phyloP scores from a whole-genome alignment of 2,797 vertebrate genomes.

The Clarias laeviceps region DNA sequence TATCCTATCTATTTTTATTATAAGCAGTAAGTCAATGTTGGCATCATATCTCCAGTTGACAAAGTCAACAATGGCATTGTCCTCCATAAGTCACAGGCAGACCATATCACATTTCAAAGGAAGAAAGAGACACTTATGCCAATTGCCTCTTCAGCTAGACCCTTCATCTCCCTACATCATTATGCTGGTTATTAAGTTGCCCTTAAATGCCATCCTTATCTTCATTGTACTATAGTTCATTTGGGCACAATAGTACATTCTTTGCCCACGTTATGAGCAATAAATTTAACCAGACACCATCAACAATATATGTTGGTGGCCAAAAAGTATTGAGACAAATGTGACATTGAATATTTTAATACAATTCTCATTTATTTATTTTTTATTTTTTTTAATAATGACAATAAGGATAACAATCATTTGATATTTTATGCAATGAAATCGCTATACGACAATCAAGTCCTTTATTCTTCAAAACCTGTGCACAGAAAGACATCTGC shows the following conservation, averaged over 20 bases:
- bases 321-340: too few relatives aligned
- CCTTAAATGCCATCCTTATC: background rate
- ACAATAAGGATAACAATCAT: too few relatives aligned
- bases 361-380: too few relatives aligned
- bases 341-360: too few relatives aligned
- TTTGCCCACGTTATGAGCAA: background rate
- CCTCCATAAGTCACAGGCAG: slow-evolving; percentile 1
- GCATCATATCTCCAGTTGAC: slow-evolving; percentile 31
- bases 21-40: slow-evolving; percentile 28
- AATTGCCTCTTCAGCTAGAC: background rate
- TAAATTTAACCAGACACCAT: background rate
- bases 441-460: too few relatives aligned
- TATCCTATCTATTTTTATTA: background rate
- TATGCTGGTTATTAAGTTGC: background rate
- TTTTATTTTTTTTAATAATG: too few relatives aligned
- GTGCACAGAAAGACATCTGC: too few relatives aligned
- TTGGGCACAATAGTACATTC: background rate
- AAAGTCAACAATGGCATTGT: slow-evolving; percentile 21
- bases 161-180: background rate
- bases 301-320: background rate
- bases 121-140: background rate
- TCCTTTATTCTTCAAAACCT: too few relatives aligned
- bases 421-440: too few relatives aligned
- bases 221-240: background rate
- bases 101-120: slow-evolving; percentile 6